Evolutionary conservation across 2,888 invertebrate genomes (phyloP).

Genomic region (Netelia virgata): DNA sequence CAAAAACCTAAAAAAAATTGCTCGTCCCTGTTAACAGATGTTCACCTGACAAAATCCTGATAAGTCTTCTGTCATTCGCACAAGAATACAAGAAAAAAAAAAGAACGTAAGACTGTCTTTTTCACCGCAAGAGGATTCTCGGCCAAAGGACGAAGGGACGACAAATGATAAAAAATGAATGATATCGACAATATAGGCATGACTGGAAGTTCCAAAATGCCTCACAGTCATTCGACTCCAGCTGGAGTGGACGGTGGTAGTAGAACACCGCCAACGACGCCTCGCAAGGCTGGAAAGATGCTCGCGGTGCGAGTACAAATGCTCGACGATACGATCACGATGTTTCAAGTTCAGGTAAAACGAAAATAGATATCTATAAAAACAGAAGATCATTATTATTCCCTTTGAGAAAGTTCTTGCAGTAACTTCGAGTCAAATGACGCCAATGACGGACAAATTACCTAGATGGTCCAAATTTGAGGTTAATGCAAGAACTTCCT

Average conservation of each 20-base stretch:
- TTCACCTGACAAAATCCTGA: slow-evolving; percentile 55
- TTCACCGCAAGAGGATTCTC: neutral
- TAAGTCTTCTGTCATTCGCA: neutral
- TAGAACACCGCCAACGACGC: slow-evolving; percentile 92
- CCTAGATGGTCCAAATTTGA: too few relatives aligned
- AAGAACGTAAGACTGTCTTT: neutral
- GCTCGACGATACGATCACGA: slow-evolving; percentile 95
- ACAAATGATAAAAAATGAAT: slow-evolving; percentile 77
- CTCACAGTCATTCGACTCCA: slow-evolving; percentile 94
- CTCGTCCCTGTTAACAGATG: slow-evolving; percentile 49
- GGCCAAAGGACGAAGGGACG: slow-evolving; percentile 11
- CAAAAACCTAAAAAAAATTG: neutral
- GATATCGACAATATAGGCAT: slow-evolving; percentile 81
- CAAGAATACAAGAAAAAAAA: neutral
- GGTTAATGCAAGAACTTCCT: too few relatives aligned
- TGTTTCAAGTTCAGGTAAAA: slow-evolving; percentile 96
- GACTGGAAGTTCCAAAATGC: slow-evolving; percentile 89
- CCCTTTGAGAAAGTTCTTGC: neutral
- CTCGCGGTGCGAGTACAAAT: slow-evolving; percentile 94
- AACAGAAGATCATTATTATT: neutral
- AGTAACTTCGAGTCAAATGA: too few relatives aligned
- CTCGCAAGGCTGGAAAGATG: slow-evolving; percentile 95
- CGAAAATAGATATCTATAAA: slow-evolving; percentile 73
- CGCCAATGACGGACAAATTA: too few relatives aligned
- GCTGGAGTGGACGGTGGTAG: slow-evolving; percentile 93